Percentiles rank a stretch among this genome's conserved stretches.
Conservation (phyloP, 2,113 vertebrate genomes). For the Varanus komodoensis region DNA sequence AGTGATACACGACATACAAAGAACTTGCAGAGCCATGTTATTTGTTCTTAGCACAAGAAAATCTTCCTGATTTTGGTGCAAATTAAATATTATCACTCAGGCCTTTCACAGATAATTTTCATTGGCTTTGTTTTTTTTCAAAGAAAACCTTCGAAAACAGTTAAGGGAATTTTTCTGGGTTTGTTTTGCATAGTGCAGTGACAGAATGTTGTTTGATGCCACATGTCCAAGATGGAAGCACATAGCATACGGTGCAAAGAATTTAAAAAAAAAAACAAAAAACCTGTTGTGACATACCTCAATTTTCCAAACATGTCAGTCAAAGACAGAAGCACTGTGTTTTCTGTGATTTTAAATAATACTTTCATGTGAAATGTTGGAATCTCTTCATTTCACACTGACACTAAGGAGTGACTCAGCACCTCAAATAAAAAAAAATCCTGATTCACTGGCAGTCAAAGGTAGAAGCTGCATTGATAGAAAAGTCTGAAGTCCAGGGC, state of each 20-base stretch:
- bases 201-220: slow-evolving; percentile 3
- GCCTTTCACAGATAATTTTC: not conserved
- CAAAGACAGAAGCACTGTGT: slow-evolving; percentile 20
- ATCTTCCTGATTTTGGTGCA: too few relatives aligned
- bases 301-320: slow-evolving; percentile 33
- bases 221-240: slow-evolving; percentile 2
- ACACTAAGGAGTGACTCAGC: slow-evolving; percentile 23
- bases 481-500: slow-evolving; percentile 35
- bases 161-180: not conserved
- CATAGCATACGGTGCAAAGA: not conserved
- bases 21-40: too few relatives aligned
- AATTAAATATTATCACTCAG: not conserved
- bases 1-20: too few relatives aligned
- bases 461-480: slow-evolving; percentile 5
- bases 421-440: not conserved
- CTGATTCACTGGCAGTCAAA: slow-evolving; percentile 11
- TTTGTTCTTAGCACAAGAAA: too few relatives aligned
- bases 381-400: slow-evolving; percentile 12
- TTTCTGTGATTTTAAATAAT: slow-evolving; percentile 26
- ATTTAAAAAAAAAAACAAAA: too few relatives aligned
- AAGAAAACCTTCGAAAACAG: not conserved
- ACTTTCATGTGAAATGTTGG: slow-evolving; percentile 12
- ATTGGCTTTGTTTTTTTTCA: fast-evolving
- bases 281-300: not conserved
- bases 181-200: not conserved